Evolutionary conservation across 2,797 vertebrate genomes (phyloP).

Genomic region (Rhinophrynus dorsalis): DNA sequence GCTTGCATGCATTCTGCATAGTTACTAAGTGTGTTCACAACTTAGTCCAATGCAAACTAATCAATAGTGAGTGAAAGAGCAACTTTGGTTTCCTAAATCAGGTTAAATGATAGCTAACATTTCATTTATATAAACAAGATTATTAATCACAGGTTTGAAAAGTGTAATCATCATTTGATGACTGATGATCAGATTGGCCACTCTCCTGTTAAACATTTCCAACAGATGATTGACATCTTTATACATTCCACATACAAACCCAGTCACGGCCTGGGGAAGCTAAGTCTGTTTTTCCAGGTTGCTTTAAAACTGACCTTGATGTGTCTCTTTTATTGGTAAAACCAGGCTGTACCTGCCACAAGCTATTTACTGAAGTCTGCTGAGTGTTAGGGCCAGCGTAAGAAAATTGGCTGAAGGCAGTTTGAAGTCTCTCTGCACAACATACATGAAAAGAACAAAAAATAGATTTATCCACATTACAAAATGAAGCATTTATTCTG

Average conservation of each 20-base stretch:
- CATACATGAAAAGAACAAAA: background rate
- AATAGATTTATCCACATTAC: background rate
- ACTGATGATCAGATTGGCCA: conserved; percentile 21
- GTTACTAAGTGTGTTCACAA: conserved; percentile 1
- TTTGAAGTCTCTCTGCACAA: background rate
- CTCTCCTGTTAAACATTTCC: conserved; percentile 23
- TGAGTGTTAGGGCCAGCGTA: background rate
- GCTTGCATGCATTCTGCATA: no score
- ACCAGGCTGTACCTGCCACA: conserved; percentile 21
- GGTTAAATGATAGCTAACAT: no score
- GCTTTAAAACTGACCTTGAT: conserved; percentile 38
- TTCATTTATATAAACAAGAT: no score
- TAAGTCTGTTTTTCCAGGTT: conserved; percentile 4
- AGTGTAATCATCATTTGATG: no score
- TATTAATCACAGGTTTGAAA: no score
- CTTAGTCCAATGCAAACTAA: no score
- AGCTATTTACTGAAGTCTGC: conserved; percentile 25
- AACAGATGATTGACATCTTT: conserved; percentile 19
- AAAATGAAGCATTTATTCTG: conserved; percentile 4
- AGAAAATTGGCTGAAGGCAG: conserved; percentile 13
- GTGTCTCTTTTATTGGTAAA: conserved; percentile 14
- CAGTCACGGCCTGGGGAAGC: conserved; percentile 4
- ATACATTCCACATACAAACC: conserved; percentile 6
- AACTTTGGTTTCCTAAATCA: no score
- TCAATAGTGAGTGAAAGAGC: no score